Percentiles rank a stretch among this genome's conserved stretches.
These are phyloP conservation scores for Phrynosoma platyrhinos DNA, from an alignment of 2,113 vertebrate genomes.

Conservation along the genomic window DNA sequence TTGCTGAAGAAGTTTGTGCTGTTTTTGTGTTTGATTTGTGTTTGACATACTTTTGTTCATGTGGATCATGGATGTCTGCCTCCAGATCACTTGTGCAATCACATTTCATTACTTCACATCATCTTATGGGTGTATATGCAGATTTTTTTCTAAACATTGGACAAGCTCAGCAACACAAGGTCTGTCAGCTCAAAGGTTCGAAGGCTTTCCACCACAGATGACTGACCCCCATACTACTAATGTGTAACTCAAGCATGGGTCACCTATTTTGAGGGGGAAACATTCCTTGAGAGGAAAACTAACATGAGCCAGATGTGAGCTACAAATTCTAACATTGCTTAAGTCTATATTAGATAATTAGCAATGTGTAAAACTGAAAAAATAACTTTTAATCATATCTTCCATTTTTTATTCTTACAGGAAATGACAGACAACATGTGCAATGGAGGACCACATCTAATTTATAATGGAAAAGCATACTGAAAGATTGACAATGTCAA, in stretches of 20 bases:
- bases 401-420: constrained; percentile 80
- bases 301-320: background rate
- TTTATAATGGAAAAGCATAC: constrained; percentile 88
- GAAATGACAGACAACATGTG: constrained; percentile 94
- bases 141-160: constrained; percentile 5
- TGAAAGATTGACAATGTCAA: constrained; percentile 64
- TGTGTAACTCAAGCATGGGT: background rate
- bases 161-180: background rate
- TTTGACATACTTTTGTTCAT: constrained; percentile 28
- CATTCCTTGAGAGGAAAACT: background rate
- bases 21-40: constrained; percentile 35
- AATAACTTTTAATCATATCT: constrained; percentile 58
- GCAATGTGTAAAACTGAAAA: constrained; percentile 39
- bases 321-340: constrained; percentile 14
- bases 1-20: constrained; percentile 29
- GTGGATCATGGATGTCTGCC: constrained; percentile 27
- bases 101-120: constrained; percentile 43
- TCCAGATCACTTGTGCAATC: constrained; percentile 14
- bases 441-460: constrained; percentile 92
- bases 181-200: background rate
- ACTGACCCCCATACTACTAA: too few species aligned
- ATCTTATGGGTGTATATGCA: background rate
- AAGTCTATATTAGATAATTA: constrained; percentile 41
- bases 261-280: background rate
- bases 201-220: background rate